phyloP scores from a whole-genome alignment of 2,113 vertebrate genomes.

The Plotosus lineatus region DNA sequence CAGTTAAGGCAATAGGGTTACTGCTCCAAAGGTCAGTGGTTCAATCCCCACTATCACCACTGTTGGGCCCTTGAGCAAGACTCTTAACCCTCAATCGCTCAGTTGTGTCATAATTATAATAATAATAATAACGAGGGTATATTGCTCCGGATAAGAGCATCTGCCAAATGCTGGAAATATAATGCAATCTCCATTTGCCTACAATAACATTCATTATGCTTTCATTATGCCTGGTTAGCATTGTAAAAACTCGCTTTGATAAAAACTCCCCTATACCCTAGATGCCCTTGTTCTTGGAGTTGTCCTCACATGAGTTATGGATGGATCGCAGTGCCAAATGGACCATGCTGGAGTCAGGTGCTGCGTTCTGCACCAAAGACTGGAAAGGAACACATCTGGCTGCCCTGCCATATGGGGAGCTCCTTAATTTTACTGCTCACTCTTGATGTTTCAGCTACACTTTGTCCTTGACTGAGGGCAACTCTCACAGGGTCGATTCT shows the following conservation, averaged over 20 bases:
- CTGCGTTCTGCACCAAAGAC: constrained; percentile 63
- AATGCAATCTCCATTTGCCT: constrained; percentile 53
- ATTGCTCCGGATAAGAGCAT: no score
- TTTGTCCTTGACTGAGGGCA: constrained; percentile 27
- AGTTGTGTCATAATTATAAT: no score
- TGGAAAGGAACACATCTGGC: constrained; percentile 74
- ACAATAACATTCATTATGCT: constrained; percentile 62
- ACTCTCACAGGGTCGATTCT: constrained; percentile 35
- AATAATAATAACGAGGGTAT: no score
- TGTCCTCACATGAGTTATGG: constrained; percentile 75
- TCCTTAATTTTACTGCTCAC: constrained; percentile 36
- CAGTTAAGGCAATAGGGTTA: no score
- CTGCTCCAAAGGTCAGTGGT: no score
- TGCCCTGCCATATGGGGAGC: constrained; percentile 66
- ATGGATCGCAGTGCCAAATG: constrained; percentile 76
- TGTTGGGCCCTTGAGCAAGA: no score
- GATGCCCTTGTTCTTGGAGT: constrained; percentile 76
- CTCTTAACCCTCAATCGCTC: no score
- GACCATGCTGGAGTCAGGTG: constrained; percentile 72
- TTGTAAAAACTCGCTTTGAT: constrained; percentile 47
- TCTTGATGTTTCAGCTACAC: constrained; percentile 10
- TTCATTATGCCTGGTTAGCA: constrained; percentile 51
- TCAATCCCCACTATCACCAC: no score
- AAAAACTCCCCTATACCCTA: constrained; percentile 69
- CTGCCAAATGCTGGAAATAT: no score